These are phyloP conservation scores for chimpanzee (Pan troglodytes) DNA, from an alignment of 2,113 vertebrate species.

Conservation along the genomic window DNA sequence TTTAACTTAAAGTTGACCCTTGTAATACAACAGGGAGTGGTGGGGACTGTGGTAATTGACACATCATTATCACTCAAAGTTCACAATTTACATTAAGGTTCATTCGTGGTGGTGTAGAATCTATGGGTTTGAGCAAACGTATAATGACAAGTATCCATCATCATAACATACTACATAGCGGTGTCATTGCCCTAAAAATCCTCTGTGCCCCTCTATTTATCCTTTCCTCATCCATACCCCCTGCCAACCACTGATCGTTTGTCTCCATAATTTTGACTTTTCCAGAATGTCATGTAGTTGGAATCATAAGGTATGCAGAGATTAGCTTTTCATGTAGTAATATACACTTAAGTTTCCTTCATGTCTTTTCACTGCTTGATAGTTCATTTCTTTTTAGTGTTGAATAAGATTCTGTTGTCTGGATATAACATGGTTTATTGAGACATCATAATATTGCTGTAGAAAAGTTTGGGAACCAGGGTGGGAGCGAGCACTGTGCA, in stretches of 20 bases:
- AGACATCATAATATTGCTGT: not conserved
- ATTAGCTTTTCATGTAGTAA: not conserved
- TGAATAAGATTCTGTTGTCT: not conserved
- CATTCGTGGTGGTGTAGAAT: no score
- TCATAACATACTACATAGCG: accelerated
- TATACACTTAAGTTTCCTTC: not conserved
- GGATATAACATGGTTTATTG: not conserved
- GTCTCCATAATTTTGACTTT: not conserved
- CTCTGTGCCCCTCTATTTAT: accelerated
- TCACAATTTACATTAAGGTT: not conserved
- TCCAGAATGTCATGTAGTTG: not conserved
- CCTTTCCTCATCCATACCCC: not conserved
- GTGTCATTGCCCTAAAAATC: accelerated
- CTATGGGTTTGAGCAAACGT: not conserved
- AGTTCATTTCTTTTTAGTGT: not conserved
- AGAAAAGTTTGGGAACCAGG: no score
- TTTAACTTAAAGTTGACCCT: no score
- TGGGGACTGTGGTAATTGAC: no score
- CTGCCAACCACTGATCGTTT: not conserved
- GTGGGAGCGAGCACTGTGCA: not conserved
- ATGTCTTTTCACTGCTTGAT: accelerated
- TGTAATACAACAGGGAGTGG: no score
- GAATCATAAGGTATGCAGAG: accelerated
- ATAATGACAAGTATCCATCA: accelerated
- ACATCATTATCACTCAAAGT: not conserved